phyloP scores from a whole-genome alignment of 2,797 vertebrate species.

The Melopsittacus undulatus region DNA sequence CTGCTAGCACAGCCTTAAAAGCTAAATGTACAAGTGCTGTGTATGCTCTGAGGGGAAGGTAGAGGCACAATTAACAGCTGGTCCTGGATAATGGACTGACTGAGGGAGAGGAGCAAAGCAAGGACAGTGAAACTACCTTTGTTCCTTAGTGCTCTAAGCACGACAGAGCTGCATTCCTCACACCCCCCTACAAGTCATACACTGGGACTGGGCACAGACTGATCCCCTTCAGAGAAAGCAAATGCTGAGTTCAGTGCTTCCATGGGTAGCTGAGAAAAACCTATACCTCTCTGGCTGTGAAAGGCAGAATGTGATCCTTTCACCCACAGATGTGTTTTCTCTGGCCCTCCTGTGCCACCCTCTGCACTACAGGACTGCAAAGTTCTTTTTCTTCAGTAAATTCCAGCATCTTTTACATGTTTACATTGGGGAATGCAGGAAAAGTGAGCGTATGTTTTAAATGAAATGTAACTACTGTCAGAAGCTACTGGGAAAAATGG shows the following conservation, averaged over 20 bases:
- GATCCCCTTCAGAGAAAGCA: neutral
- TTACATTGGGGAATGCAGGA: slow-evolving; percentile 45
- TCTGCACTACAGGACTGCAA: slow-evolving; percentile 12
- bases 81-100: neutral
- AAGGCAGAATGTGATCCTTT: neutral
- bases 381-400: slow-evolving; percentile 32
- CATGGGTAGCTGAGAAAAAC: neutral
- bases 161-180: neutral
- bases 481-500: slow-evolving; percentile 56
- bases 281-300: slow-evolving; percentile 12
- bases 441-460: slow-evolving; percentile 56
- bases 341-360: slow-evolving; percentile 26
- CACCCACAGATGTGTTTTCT: slow-evolving; percentile 34
- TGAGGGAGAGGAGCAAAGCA: neutral
- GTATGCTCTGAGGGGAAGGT: neutral
- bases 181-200: accelerated
- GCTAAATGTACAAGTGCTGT: neutral
- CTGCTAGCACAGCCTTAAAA: neutral
- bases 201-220: neutral
- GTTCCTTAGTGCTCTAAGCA: neutral
- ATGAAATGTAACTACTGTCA: slow-evolving; percentile 62
- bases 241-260: neutral
- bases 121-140: neutral
- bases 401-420: slow-evolving; percentile 44
- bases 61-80: neutral